Conservation (phyloP, 2,113 vertebrate species). For the Condylura cristata region DNA sequence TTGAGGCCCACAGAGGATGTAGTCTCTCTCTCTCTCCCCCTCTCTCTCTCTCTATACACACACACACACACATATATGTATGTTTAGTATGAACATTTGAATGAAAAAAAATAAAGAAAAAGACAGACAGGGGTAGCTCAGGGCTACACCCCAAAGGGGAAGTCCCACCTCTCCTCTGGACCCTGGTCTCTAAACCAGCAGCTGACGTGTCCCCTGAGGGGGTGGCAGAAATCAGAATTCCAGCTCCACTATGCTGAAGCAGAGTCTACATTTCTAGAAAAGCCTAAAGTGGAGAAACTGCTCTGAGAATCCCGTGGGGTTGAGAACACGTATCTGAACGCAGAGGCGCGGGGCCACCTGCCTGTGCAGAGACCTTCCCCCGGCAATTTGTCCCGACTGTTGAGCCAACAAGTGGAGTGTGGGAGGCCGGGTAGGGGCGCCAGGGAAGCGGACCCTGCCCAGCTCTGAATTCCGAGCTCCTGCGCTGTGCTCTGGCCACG, state of each 20-base stretch:
- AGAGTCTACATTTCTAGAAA: background rate
- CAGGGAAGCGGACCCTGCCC: background rate
- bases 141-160: background rate
- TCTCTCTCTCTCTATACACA: no score
- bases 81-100: accelerated
- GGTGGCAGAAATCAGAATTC: background rate
- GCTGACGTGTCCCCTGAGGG: accelerated
- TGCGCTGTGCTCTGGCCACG: background rate
- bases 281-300: background rate
- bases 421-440: no score
- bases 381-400: background rate
- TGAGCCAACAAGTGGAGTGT: no score
- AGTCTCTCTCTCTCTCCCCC: no score
- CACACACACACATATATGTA: no score
- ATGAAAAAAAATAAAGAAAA: background rate
- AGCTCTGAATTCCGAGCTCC: no score
- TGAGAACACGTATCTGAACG: background rate
- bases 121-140: background rate
- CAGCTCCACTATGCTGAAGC: background rate
- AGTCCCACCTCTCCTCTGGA: accelerated
- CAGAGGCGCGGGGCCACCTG: background rate
- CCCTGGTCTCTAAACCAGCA: background rate
- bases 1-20: background rate
- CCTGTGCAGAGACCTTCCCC: accelerated
- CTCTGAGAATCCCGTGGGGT: background rate